These are phyloP conservation scores for Ovibos moschatus DNA, from an alignment of 2,113 vertebrate species.

Conservation along the genomic window DNA sequence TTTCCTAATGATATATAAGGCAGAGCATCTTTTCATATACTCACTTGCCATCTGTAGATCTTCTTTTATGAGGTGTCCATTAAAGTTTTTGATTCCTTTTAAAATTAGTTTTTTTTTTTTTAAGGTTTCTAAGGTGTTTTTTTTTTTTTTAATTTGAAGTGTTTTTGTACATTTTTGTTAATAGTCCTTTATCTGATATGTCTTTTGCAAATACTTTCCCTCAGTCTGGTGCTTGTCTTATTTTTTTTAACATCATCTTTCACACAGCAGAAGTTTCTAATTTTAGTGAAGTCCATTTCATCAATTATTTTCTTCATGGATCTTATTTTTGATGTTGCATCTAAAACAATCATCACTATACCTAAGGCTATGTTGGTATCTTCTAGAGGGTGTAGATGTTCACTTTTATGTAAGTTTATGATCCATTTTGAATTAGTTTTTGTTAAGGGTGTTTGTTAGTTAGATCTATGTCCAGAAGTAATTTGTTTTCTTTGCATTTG, in stretches of 20 bases:
- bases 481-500: not conserved
- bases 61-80: not conserved
- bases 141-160: not conserved
- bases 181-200: not conserved
- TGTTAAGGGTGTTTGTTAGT: not conserved
- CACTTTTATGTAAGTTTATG: not conserved
- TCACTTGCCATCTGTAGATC: not conserved
- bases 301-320: not conserved
- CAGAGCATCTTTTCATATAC: not conserved
- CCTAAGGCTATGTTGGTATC: not conserved
- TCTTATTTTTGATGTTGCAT: not conserved
- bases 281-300: not conserved
- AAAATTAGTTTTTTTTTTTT: not conserved
- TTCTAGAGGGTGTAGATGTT: not conserved
- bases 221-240: not conserved
- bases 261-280: not conserved
- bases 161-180: not conserved
- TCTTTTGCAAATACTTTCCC: not conserved
- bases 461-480: not conserved
- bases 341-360: not conserved
- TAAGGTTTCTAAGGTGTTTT: not conserved
- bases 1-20: not conserved
- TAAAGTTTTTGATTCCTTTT: not conserved
- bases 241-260: not conserved
- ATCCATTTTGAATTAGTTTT: not conserved